A percentile compares a stretch with the other conserved stretches of the same genome.
These are phyloP conservation scores for Labeo catla DNA, from an alignment of 2,113 vertebrate genomes.

Conservation along the genomic window DNA sequence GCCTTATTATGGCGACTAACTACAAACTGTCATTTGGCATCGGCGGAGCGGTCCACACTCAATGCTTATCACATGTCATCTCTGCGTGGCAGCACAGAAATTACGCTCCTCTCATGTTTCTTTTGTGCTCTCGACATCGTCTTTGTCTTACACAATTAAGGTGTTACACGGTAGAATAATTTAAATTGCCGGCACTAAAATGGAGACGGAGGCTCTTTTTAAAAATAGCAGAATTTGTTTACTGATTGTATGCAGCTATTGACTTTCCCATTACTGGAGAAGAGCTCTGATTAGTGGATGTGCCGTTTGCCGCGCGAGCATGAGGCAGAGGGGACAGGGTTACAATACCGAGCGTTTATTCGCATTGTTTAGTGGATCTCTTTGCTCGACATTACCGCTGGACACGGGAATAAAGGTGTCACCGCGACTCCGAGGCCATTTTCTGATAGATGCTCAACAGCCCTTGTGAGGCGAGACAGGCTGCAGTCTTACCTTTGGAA, in stretches of 20 bases:
- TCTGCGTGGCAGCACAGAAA: slow-evolving; percentile 83
- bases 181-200: slow-evolving; percentile 89
- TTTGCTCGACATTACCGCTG: slow-evolving; percentile 55
- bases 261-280: slow-evolving; percentile 87
- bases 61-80: slow-evolving; percentile 88
- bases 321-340: slow-evolving; percentile 62
- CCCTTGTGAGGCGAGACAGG: slow-evolving; percentile 42
- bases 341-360: slow-evolving; percentile 71
- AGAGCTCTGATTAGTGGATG: slow-evolving; percentile 76
- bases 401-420: slow-evolving; percentile 64
- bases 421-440: slow-evolving; percentile 62
- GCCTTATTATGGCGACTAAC: slow-evolving; percentile 76
- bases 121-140: slow-evolving; percentile 90
- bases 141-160: slow-evolving; percentile 97
- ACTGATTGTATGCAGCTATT: slow-evolving; percentile 85
- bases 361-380: slow-evolving; percentile 73
- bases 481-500: slow-evolving; percentile 23
- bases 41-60: slow-evolving; percentile 79
- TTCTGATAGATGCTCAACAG: slow-evolving; percentile 59
- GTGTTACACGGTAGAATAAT: slow-evolving; percentile 96
- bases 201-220: slow-evolving; percentile 81
- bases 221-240: slow-evolving; percentile 89
- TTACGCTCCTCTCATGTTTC: slow-evolving; percentile 82
- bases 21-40: slow-evolving; percentile 82
- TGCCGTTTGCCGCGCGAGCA: slow-evolving; percentile 55